Base-by-base conservation (phyloP, 2,888 invertebrate genomes). In the Oxystoma pomonae region DNA sequence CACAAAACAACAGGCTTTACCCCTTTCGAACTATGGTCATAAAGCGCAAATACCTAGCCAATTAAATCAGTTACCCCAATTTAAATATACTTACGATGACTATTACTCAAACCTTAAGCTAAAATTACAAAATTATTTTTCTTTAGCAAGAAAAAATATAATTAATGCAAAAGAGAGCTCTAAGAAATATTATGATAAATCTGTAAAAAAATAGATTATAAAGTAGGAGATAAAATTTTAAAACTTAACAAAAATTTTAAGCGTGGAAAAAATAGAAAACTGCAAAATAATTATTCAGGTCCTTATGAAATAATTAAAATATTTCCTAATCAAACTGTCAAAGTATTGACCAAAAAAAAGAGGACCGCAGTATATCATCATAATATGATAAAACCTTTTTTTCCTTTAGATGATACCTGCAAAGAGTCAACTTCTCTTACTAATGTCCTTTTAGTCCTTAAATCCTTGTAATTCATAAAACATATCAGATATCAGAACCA, bases 51-150 rank as follows among this genome's bases (percentile, higher is more conserved):
- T 53, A 3, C 53, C 53, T 16, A 53, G 19, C n/a, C 19, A 16
- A 17, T 53, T 53, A 53, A 53, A 16, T 16, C 19, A 16, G 7
- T 9, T 7, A 53, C 17, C 71, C 19, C 68, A 72, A 63, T 70
- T 70, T 52, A 69, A 68, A 61, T 73, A 72, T 62, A 70, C 71
- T 16, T 74, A 72, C 56, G 72, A 72, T 21, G 65, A 71, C 58
- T 73, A 69, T 56, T 17, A 67, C 2, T 59, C 61, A 49, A 61
- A 69, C 19, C 51, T 73, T 17, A 67, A 60, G 58, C 56, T 67
- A 20, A 71, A 69, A 70, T 52, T 73, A 57, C 65, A 66, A 49
- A 68, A 65, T 60, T 65, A 70, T n/a, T 67, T 63, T 20, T 61
- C 71, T 66, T 67, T 72, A 5, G 72, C 71, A 17, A 16, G 17